phyloP scores from a whole-genome alignment of 2,888 invertebrate genomes.

The Acanthoscelides obtectus region DNA sequence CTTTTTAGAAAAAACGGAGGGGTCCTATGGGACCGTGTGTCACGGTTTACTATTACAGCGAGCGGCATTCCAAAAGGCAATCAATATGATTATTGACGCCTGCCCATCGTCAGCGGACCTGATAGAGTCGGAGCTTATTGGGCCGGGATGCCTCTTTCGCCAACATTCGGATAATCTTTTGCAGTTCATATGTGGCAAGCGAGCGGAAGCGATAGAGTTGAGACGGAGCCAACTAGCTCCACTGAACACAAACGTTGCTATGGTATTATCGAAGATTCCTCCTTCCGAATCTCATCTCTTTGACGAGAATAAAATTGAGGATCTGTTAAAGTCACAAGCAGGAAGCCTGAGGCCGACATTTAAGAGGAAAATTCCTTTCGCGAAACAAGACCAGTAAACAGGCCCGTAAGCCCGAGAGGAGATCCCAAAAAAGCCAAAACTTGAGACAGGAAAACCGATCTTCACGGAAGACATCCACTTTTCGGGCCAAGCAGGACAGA shows the following conservation, averaged over 20 bases:
- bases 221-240: not conserved
- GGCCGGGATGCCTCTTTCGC: not conserved
- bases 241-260: not conserved
- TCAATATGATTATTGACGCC: not conserved
- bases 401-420: too few relatives aligned
- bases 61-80: not conserved
- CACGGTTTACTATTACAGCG: conserved; percentile 7
- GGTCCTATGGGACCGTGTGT: conserved; percentile 4
- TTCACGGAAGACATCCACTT: too few relatives aligned
- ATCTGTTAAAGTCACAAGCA: not conserved
- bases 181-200: not conserved
- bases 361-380: not conserved
- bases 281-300: not conserved
- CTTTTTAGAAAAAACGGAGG: not conserved
- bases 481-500: too few relatives aligned
- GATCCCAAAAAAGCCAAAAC: too few relatives aligned
- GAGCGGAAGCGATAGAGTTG: not conserved
- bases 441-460: too few relatives aligned
- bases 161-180: not conserved
- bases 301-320: not conserved
- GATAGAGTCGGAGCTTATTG: not conserved
- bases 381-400: too few relatives aligned
- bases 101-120: not conserved
- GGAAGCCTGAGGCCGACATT: not conserved
- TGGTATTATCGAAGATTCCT: not conserved